Evolutionary conservation across 2,888 invertebrate species (phyloP), one percentile per base, ranked within the genome.

Genomic region (Heteromyza rotundicornis): DNA sequence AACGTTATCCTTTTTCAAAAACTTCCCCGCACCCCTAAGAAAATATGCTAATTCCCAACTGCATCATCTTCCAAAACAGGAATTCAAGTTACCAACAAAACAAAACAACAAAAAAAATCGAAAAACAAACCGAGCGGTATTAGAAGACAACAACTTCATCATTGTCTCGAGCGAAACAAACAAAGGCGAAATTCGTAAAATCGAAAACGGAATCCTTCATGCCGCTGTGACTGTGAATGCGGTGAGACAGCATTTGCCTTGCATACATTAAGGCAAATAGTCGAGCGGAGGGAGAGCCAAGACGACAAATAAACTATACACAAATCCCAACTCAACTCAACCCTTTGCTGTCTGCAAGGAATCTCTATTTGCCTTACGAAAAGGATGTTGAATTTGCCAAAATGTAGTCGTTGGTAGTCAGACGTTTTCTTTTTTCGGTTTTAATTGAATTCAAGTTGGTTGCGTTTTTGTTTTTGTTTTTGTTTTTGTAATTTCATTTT

Each of bases 241-340:
- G 60, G 62, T 71, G 68, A 75, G 76, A 70, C 70, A 77, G 75
- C 77, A 78, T 77, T 77, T 77, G 71, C 63, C 67, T 62, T 71
- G 71, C 76, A 74, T 70, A 74, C 74, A 77, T 74, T 14, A 24
- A 40, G 35, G 54, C 32, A 32, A 22, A 23, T 22, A 52, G 32
- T 52, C 24, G 50, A 22, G 17, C 22, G 23, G 14, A 22, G 50
- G 17, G 50, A 12, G 22, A n/a, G n/a, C n/a, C n/a, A 22, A 52
- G 52, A 20, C 10, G 22, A 2, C 47, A 50, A 40, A 23, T 22
- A 52, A 52, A 50, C 50, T 12, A 50, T 5, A 50, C 17, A 50
- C 14, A n/a, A n/a, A 50, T 14, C 14, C 20, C 27, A 35, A 35
- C 32, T 32, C 1, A 53, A 53, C 32, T 27, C 19, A 53, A 8